Evolutionary conservation across 1,140 invertebrate genomes (phyloP), one percentile per base, ranked within the genome.

Genomic region (Asbolus verrucosus): DNA sequence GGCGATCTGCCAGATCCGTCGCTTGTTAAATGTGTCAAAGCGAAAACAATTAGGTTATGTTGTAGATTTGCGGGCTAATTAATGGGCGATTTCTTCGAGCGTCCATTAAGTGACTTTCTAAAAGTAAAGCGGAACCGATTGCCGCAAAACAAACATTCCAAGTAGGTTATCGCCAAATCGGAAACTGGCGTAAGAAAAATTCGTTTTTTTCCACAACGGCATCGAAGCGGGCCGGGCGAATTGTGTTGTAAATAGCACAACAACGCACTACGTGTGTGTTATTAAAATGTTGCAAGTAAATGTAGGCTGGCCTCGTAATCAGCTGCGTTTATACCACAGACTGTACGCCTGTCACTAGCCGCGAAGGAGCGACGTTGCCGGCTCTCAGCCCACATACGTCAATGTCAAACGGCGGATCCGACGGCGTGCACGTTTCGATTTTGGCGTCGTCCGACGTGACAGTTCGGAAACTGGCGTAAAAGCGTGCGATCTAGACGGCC

Each of bases 271-370:
- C n/a, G 41, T 6, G 16, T 46, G 19, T 46, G 8, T 27, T 54
- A 54, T 54, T 54, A 54, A 54, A 54, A 54, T 50, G 43, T 50
- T 50, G 43, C 43, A 54, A 36, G 39, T 43, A 14, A 15, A 43
- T 13, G 46, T 54, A 54, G 46, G 46, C 46, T 54, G 46, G 19
- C 21, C 39, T 63, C 33, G 27, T 63, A 63, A 72, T 72, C 54
- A 72, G 68, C 69, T 65, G 73, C 70, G 63, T 65, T 75, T 75
- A 50, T 72, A 41, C 59, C 54, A 13, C 24, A 31, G 67, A 75
- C 41, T 75, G 71, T 75, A 75, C 73, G 11, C 70, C 68, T 71
- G 72, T 73, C 70, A 73, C 69, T 69, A 73, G 66, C 43, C 68
- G 54, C 43, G 27, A 36, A 13, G 30, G 36, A 11, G 67, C 68